A percentile compares a stretch with the other conserved stretches of the same genome.
Conservation (phyloP, 2,888 invertebrate species). For the Hyposoter didymator region DNA sequence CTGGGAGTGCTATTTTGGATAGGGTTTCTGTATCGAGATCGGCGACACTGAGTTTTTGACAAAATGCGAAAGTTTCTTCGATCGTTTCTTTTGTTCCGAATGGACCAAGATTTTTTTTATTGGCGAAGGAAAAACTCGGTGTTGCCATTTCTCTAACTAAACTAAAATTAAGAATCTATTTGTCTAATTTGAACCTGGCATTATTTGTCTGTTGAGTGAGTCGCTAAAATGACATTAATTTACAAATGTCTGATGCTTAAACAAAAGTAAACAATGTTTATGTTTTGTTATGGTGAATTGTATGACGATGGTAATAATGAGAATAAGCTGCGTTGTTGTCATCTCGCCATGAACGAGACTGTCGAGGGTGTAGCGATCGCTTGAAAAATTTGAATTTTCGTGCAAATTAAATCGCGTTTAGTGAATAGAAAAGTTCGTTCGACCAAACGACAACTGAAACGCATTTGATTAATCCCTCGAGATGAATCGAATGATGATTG, state of each 20-base stretch:
- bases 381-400: not conserved
- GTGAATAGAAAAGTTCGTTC: not conserved
- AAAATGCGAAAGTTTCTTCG: not conserved
- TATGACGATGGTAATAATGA: constrained; percentile 30
- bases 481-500: constrained; percentile 39
- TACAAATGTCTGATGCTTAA: constrained; percentile 54
- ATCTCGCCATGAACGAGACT: constrained; percentile 13
- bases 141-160: constrained; percentile 51
- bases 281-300: constrained; percentile 12
- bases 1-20: constrained; percentile 62
- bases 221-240: constrained; percentile 49
- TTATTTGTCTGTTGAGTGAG: constrained; percentile 53
- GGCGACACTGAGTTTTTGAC: constrained; percentile 57
- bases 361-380: not conserved
- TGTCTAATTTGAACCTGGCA: constrained; percentile 57
- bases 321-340: constrained; percentile 39
- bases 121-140: constrained; percentile 43
- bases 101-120: not conserved
- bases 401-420: not conserved
- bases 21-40: constrained; percentile 60
- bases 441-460: constrained; percentile 46
- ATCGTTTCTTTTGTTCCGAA: not conserved
- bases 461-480: constrained; percentile 10
- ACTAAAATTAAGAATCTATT: constrained; percentile 66
- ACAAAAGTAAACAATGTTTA: constrained; percentile 29